Percentiles rank a stretch among this genome's conserved stretches.
Evolutionary conservation across 2,113 vertebrate genomes (phyloP).

Genomic region (Pelobates fuscus): DNA sequence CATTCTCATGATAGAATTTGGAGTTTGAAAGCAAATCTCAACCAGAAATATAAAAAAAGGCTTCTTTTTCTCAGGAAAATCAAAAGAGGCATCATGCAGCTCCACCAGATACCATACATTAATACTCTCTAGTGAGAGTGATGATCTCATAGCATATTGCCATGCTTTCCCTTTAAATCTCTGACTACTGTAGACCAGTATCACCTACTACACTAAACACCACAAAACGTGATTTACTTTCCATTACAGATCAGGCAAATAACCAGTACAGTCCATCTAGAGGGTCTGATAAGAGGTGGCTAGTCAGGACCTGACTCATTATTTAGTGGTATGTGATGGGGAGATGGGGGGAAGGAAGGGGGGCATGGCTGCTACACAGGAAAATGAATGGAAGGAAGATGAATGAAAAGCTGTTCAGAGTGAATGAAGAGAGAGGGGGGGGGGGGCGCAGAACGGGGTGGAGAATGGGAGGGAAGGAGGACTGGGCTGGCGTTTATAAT

Average conservation of each 20-base stretch:
- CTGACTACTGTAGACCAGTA: not conserved
- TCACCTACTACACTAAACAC: not conserved
- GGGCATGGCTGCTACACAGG: not conserved
- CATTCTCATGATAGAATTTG: too few relatives aligned
- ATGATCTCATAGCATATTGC: not conserved
- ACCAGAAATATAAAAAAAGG: too few relatives aligned
- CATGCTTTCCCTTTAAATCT: not conserved
- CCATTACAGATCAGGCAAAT: not conserved
- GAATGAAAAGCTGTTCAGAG: slow-evolving; percentile 36
- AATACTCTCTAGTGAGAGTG: too few relatives aligned
- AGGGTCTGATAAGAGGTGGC: not conserved
- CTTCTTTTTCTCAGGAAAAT: too few relatives aligned
- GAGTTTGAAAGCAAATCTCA: too few relatives aligned
- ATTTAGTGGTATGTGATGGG: too few relatives aligned
- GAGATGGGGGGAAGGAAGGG: slow-evolving; percentile 5
- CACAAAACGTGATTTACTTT: not conserved
- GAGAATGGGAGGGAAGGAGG: slow-evolving; percentile 10
- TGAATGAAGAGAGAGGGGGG: slow-evolving; percentile 35
- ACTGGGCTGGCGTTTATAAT: slow-evolving; percentile 38
- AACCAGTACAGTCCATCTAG: not conserved
- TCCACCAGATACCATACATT: too few relatives aligned
- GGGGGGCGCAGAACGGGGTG: slow-evolving; percentile 8
- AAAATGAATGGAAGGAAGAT: slow-evolving; percentile 44
- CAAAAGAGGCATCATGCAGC: too few relatives aligned
- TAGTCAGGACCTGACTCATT: slow-evolving; percentile 4